Evolutionary conservation across 2,888 invertebrate genomes (phyloP), one percentile per base, ranked within the genome.

Genomic region (Harpagoxenus sublaevis): DNA sequence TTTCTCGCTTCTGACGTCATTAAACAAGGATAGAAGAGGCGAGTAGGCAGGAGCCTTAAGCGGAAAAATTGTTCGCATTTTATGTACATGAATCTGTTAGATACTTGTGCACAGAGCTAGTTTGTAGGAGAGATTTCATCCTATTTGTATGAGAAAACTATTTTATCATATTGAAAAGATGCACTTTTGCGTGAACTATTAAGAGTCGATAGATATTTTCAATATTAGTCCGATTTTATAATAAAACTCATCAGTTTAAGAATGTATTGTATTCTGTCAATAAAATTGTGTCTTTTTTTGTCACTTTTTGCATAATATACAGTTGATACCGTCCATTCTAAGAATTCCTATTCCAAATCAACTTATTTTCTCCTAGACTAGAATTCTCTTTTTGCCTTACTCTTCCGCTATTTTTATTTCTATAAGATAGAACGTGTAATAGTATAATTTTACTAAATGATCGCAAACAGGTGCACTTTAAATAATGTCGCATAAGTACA

Each of bases 241-340:
- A 48, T n/a, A 78, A 55, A 78, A 35, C 10, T 45, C 18, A 35
- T 60, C 35, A n/a, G 18, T 23, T 53, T 12, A 60, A 73, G 71
- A 45, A 79, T 68, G 23, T 45, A 65, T 55, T 31, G 39, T 53
- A 60, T 73, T 73, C n/a, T 60, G 53, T n/a, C 53, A 60, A 79
- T 79, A 35, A 70, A 78, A 53, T 9, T 53, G 4, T 15, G 23
- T 78, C 53, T 73, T 35, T 23, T 79, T 45, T 60, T 15, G 23
- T 70, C 23, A 79, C n/a, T 70, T n/a, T 78, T 15, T 23, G 15
- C 15, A 23, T 6, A 23, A 45, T 45, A 15, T 45, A 74, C 9
- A 62, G 6, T 45, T 18, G 0, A 18, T 39, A 23, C 9, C 4
- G 15, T 23, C 0, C 9, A 68, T 48, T 18, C 18, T 48, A 45